phyloP scores from a whole-genome alignment of 1,140 invertebrate genomes.

The Mylabris phalerata region DNA sequence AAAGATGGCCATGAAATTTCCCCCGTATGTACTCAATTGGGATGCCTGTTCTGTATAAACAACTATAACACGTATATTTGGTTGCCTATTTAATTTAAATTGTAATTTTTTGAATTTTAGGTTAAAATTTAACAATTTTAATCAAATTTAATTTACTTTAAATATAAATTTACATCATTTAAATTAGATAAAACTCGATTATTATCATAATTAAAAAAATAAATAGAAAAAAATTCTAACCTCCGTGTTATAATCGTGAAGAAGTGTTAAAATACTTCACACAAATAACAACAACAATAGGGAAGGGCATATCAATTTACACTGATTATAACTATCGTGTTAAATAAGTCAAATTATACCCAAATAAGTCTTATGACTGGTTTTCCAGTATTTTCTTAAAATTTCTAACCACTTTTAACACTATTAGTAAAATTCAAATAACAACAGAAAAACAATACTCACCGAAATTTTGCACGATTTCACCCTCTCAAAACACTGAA shows the following conservation, averaged over 20 bases:
- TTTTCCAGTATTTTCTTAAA: too few species aligned
- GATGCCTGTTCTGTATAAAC: too few species aligned
- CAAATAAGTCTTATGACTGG: neutral
- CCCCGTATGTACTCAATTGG: too few species aligned
- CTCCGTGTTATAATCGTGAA: neutral
- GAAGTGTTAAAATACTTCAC: slow-evolving; percentile 19
- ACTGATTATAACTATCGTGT: slow-evolving; percentile 23
- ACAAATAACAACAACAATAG: slow-evolving; percentile 22
- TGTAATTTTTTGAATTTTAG: too few species aligned
- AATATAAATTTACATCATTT: too few species aligned
- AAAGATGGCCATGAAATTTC: too few species aligned
- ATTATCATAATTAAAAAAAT: neutral
- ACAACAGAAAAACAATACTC: neutral
- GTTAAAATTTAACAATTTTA: too few species aligned
- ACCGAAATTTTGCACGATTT: neutral
- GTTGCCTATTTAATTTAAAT: too few species aligned
- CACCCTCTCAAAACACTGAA: slow-evolving; percentile 3
- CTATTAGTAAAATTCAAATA: neutral
- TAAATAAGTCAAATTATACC: slow-evolving; percentile 12
- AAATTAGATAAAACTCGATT: too few species aligned
- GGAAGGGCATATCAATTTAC: slow-evolving; percentile 36
- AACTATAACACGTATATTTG: too few species aligned
- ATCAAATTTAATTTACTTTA: too few species aligned
- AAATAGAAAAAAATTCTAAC: slow-evolving; percentile 18
- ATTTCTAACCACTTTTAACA: too few species aligned